Conservation (phyloP, 2,797 vertebrate species). For the Rhincodon typus region DNA sequence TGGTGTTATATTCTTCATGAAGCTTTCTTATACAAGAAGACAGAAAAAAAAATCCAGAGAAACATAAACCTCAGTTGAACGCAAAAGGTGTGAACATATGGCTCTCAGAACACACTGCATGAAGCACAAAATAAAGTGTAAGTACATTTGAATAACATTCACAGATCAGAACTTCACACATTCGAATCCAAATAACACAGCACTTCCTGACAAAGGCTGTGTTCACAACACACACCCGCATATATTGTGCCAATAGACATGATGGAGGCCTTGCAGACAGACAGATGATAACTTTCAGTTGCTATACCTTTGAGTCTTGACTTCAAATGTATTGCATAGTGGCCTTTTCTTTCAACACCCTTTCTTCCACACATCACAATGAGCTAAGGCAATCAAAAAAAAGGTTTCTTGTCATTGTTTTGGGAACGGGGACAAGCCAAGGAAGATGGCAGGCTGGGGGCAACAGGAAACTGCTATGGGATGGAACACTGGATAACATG, state of each 20-base stretch:
- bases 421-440: neutral
- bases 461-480: neutral
- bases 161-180: constrained; percentile 33
- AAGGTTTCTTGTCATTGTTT: neutral
- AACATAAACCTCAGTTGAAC: neutral
- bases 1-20: neutral
- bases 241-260: neutral
- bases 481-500: neutral
- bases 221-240: neutral
- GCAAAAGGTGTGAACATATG: constrained; percentile 25
- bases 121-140: neutral
- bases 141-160: constrained; percentile 23
- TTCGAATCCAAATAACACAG: neutral
- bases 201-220: constrained; percentile 18
- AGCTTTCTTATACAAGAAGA: neutral
- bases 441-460: neutral
- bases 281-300: neutral
- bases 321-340: neutral
- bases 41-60: neutral
- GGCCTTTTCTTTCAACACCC: neutral
- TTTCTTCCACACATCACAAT: neutral
- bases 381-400: neutral
- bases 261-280: neutral
- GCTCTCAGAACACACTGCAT: neutral
- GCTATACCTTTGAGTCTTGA: neutral